phyloP scores from a whole-genome alignment of 2,797 vertebrate species.

The Microcaecilia unicolor region DNA sequence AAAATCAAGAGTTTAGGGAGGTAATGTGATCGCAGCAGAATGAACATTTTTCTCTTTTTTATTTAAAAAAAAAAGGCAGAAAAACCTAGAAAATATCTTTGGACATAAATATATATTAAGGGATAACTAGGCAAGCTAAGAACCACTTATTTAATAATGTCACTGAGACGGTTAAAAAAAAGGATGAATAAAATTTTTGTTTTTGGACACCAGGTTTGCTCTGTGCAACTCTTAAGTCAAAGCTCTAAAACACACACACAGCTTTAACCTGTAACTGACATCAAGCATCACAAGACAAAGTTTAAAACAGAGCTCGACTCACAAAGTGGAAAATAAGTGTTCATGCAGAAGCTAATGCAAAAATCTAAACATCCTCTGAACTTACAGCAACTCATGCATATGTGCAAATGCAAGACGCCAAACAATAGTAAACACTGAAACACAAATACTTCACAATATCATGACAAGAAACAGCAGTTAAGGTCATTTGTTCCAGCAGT shows the following conservation, averaged over 20 bases:
- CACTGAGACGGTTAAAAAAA: too few species aligned
- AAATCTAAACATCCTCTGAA: conserved; percentile 38
- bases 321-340: conserved; percentile 33
- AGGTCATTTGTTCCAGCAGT: conserved; percentile 57
- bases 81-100: too few species aligned
- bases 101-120: too few species aligned
- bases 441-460: conserved; percentile 55
- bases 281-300: conserved; percentile 27
- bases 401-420: conserved; percentile 49
- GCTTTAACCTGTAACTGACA: conserved; percentile 27
- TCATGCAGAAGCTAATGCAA: conserved; percentile 39
- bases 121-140: too few species aligned
- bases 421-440: conserved; percentile 52
- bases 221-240: conserved; percentile 40
- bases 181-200: too few species aligned
- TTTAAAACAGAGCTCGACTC: conserved; percentile 33
- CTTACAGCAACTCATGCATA: conserved; percentile 51
- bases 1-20: too few species aligned
- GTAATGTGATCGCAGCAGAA: too few species aligned
- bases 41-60: too few species aligned
- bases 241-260: conserved; percentile 39
- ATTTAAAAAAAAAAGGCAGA: too few species aligned
- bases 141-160: too few species aligned
- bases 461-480: conserved; percentile 60
- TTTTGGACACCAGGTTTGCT: too few species aligned